Conservation (phyloP, 1,140 invertebrate species). For the Araneus ventricosus region DNA sequence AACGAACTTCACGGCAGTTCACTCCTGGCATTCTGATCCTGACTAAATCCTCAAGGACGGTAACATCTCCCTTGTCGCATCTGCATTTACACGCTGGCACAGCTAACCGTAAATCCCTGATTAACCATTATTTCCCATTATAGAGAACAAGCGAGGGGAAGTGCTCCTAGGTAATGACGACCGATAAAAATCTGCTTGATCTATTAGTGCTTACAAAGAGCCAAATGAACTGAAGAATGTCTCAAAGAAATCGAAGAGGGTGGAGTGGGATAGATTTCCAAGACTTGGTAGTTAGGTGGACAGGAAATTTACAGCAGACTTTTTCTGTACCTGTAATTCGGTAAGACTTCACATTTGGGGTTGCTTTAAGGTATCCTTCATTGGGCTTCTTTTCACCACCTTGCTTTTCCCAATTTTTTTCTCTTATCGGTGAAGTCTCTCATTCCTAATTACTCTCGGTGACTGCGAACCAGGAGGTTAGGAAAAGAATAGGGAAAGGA, state of each 20-base stretch:
- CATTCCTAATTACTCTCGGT: slow-evolving; percentile 49
- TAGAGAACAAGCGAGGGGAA: not conserved
- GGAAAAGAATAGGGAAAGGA: too few species aligned
- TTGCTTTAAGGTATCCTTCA: slow-evolving; percentile 18
- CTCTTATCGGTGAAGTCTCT: not conserved
- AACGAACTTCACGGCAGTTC: not conserved
- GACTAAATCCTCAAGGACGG: not conserved
- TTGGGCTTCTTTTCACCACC: not conserved
- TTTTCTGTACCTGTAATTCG: slow-evolving; percentile 44
- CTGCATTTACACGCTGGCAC: not conserved
- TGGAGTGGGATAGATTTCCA: not conserved
- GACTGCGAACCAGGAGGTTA: not conserved
- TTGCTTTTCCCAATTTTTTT: not conserved
- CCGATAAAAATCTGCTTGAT: not conserved
- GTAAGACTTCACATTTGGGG: not conserved
- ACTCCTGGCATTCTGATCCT: not conserved
- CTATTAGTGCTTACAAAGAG: slow-evolving; percentile 24
- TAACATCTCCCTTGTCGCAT: not conserved
- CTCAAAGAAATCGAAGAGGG: not conserved
- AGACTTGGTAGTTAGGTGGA: not conserved
- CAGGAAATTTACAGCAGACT: not conserved
- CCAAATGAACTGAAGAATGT: not conserved
- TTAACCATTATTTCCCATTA: not conserved
- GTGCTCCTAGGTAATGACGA: not conserved
- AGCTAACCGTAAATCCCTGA: not conserved